Evolutionary conservation across 2,797 vertebrate species (phyloP).

Genomic region (Erpetoichthys calabaricus): DNA sequence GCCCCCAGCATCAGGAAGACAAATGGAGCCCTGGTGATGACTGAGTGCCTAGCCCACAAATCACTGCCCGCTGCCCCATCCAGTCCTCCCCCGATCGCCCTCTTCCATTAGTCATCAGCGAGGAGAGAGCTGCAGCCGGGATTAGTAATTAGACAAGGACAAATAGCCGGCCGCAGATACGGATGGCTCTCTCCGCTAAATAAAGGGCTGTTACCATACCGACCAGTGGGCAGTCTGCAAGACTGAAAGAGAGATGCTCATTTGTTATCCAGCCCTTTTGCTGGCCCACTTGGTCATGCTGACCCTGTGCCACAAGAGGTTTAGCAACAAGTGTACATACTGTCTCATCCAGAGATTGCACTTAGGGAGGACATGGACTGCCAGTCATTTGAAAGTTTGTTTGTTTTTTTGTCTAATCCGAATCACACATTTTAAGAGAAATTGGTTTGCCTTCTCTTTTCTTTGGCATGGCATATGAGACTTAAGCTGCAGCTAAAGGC

Average conservation of each 20-base stretch:
- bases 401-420: no score
- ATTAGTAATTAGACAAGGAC: slow-evolving; percentile 93
- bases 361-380: no score
- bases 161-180: slow-evolving; percentile 57
- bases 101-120: slow-evolving; percentile 81
- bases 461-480: no score
- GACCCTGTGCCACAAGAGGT: not conserved
- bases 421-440: no score
- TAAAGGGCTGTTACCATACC: slow-evolving; percentile 55
- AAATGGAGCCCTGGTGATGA: slow-evolving; percentile 69
- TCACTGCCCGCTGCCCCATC: slow-evolving; percentile 57
- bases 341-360: no score
- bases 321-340: not conserved
- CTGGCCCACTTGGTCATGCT: slow-evolving; percentile 6
- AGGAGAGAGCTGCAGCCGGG: slow-evolving; percentile 66
- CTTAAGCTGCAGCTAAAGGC: no score
- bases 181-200: slow-evolving; percentile 59
- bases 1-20: slow-evolving; percentile 61
- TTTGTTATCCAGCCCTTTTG: slow-evolving; percentile 33
- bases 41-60: slow-evolving; percentile 76
- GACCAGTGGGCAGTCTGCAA: slow-evolving; percentile 35
- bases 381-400: no score
- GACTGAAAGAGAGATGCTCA: slow-evolving; percentile 23
- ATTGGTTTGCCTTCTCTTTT: no score
- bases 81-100: slow-evolving; percentile 50